These are phyloP conservation scores for Nematostella vectensis DNA, from an alignment of 92 coral and sea anemone species.

Conservation along the genomic window DNA sequence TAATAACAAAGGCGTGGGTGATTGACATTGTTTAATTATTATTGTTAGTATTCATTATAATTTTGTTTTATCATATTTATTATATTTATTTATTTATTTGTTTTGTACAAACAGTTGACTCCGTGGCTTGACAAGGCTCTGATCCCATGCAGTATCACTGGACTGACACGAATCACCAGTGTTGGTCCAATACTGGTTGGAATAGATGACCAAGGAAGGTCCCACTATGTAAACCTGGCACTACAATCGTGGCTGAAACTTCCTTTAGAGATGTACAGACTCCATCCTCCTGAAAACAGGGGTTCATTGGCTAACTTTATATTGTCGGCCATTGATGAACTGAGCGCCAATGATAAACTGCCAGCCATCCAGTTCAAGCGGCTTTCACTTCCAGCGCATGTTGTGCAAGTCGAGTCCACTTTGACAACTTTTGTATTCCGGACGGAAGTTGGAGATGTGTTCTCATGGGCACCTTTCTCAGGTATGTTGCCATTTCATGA, in stretches of 20 bases:
- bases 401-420: conserved; percentile 38
- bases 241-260: conserved; percentile 12
- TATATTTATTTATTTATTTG: no score
- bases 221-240: conserved; percentile 19
- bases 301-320: conserved; percentile 6
- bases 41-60: no score
- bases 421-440: conserved; percentile 35
- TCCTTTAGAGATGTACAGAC: neutral
- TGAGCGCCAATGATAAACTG: conserved; percentile 4
- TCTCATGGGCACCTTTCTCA: conserved; percentile 42
- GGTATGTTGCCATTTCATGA: conserved; percentile 5
- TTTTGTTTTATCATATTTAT: no score
- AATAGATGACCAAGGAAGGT: conserved; percentile 15
- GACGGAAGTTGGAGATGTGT: conserved; percentile 49
- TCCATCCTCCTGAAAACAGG: neutral
- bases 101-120: no score
- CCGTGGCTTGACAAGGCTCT: conserved; percentile 16
- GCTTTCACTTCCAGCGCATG: conserved; percentile 11
- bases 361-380: conserved; percentile 30
- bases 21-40: no score
- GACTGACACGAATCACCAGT: conserved; percentile 14
- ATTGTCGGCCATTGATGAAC: conserved; percentile 3
- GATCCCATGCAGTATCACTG: conserved; percentile 13
- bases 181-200: conserved; percentile 29
- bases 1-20: no score